These are phyloP conservation scores for Pristiophorus japonicus DNA, from an alignment of 2,113 vertebrate species.

Conservation along the genomic window DNA sequence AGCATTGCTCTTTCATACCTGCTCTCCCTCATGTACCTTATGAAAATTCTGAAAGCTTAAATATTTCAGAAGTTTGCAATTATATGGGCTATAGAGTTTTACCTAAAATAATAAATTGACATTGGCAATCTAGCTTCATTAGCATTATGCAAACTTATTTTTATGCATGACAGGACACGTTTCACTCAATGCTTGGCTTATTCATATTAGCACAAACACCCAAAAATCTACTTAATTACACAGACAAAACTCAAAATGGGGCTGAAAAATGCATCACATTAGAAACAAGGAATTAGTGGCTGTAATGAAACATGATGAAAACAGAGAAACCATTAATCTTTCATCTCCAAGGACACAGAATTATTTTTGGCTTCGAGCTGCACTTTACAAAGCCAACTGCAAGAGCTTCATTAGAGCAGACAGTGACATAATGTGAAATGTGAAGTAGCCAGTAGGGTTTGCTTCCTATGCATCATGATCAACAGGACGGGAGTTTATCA, in stretches of 20 bases:
- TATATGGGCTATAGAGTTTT: not conserved
- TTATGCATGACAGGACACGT: not conserved
- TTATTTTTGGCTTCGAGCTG: not conserved
- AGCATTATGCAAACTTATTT: not conserved
- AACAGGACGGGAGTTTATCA: not conserved
- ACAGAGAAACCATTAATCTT: constrained; percentile 25
- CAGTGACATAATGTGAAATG: constrained; percentile 13
- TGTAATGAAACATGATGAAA: not conserved
- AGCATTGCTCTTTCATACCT: not conserved
- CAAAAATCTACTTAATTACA: not conserved
- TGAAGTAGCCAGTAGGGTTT: constrained; percentile 10
- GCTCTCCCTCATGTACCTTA: not conserved
- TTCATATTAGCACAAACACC: not conserved
- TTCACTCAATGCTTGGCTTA: not conserved
- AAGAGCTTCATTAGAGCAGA: constrained; percentile 10
- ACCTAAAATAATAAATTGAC: not conserved
- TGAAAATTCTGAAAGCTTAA: not conserved
- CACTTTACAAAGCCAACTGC: not conserved
- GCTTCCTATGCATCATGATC: not conserved
- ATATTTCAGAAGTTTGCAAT: constrained; percentile 3
- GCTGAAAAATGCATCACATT: not conserved
- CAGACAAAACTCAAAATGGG: not conserved
- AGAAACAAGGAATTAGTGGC: not conserved
- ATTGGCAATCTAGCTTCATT: not conserved
- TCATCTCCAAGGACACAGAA: not conserved